Base-by-base conservation (phyloP, 2,113 vertebrate genomes). In the Apodemus speciosus region DNA sequence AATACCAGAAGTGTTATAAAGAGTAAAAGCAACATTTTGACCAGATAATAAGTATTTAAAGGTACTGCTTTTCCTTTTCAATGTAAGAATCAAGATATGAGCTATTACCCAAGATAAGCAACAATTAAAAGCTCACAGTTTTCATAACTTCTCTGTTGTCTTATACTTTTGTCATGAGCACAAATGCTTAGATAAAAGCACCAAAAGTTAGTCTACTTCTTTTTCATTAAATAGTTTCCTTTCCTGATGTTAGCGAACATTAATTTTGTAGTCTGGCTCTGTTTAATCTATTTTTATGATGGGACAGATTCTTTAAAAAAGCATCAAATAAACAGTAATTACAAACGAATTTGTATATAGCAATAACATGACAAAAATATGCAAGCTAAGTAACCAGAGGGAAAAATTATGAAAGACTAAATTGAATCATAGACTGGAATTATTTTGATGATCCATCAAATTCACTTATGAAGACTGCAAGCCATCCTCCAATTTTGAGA, bases 221-320 rank as follows among this genome's bases (percentile, higher is more conserved):
- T 83, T 88, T 62, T 66, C 32, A 66, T 53, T 20, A 35, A 68
- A 83, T 14, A 10, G 8, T 77, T 95, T 76, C 13, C 66, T 51
- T 35, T 84, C 11, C 68, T 2, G 85, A 88, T 90, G 53, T 35
- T 1, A 0, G 49, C 13, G 7, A 60, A 85, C 66, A 88, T 93
- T 49, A 46, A 10, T 91, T 90, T 87, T 94, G 20, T 18, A 71
- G 0, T 32, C 2, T 79, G 30, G 5, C 10, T 90, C 30, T 10
- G 81, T 84, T 92, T 21, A 40, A 68, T 71, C 46, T 75, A 40
- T 71, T 58, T 84, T 92, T n/a, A 90, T 75, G 21, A 76, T 32
- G 15, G 13, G 23, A 46, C 13, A 92, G 30, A 84, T 5, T 80
- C 77, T 8, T 53, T n/a, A n/a, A 84, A 84, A 16, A 69, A 10